Conservation (phyloP, 1,140 invertebrate species). For the Anagrus nilaparvatae region DNA sequence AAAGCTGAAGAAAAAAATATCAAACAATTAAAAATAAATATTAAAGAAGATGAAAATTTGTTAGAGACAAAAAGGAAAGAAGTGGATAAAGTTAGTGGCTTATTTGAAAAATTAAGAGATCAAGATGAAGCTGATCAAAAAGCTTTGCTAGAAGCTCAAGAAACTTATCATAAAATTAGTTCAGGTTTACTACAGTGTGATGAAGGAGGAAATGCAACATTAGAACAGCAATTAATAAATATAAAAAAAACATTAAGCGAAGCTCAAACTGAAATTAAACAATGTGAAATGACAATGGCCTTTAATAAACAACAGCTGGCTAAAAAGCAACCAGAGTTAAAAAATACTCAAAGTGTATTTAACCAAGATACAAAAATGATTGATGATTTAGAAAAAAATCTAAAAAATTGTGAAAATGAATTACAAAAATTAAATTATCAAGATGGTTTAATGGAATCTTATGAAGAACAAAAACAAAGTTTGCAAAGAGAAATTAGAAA, state of each 20-base stretch:
- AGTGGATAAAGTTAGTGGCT: conserved; percentile 49
- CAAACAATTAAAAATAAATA: conserved; percentile 57
- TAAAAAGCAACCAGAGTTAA: conserved; percentile 57
- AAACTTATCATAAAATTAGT: conserved; percentile 72
- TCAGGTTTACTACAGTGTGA: conserved; percentile 69
- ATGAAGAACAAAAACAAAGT: conserved; percentile 43
- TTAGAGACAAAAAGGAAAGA: conserved; percentile 56
- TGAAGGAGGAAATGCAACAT: conserved; percentile 72
- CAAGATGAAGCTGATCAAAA: conserved; percentile 57
- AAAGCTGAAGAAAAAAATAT: conserved; percentile 60
- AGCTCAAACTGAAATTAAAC: conserved; percentile 71
- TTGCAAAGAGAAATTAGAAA: conserved; percentile 45
- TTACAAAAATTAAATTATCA: conserved; percentile 56
- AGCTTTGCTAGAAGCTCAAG: conserved; percentile 62
- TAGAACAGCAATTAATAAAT: conserved; percentile 81
- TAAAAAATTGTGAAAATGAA: conserved; percentile 46
- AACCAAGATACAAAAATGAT: conserved; percentile 58
- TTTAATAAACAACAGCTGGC: conserved; percentile 60
- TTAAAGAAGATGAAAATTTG: conserved; percentile 60
- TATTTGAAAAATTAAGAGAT: conserved; percentile 61
- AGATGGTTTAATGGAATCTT: conserved; percentile 50
- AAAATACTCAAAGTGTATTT: conserved; percentile 60
- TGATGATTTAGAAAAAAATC: conserved; percentile 50
- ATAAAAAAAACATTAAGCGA: conserved; percentile 64
- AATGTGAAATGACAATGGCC: conserved; percentile 65